These are phyloP conservation scores for Amyelois transitella DNA, from an alignment of 1,140 invertebrate genomes.

Conservation along the genomic window DNA sequence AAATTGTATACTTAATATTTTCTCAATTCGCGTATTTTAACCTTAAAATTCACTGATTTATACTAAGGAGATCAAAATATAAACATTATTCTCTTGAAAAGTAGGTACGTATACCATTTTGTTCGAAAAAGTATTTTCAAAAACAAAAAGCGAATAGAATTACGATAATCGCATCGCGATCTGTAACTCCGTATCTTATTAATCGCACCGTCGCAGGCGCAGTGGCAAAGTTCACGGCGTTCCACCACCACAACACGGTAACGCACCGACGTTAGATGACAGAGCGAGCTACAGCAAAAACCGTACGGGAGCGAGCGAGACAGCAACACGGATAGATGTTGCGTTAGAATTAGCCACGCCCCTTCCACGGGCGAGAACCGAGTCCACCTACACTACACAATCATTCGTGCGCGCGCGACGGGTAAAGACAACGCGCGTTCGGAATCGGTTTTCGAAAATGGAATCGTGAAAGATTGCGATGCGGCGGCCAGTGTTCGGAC, in stretches of 20 bases:
- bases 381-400: conserved; percentile 46
- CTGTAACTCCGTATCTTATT: conserved; percentile 59
- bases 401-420: conserved; percentile 69
- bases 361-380: conserved; percentile 35
- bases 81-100: too few species aligned
- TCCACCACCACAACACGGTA: conserved; percentile 51
- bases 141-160: conserved; percentile 27
- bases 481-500: conserved; percentile 17
- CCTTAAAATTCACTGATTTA: too few species aligned
- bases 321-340: conserved; percentile 47
- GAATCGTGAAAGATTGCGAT: conserved; percentile 32
- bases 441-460: conserved; percentile 36
- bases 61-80: too few species aligned
- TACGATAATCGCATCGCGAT: conserved; percentile 50
- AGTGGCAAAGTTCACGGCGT: conserved; percentile 62
- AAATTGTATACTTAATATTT: too few species aligned
- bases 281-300: conserved; percentile 20
- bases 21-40: too few species aligned
- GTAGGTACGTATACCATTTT: too few species aligned
- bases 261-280: conserved; percentile 48
- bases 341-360: conserved; percentile 67
- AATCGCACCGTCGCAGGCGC: conserved; percentile 42
- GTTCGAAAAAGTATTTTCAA: background rate
- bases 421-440: conserved; percentile 34
- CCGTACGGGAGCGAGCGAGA: conserved; percentile 26